A percentile compares a stretch with the other conserved stretches of the same genome.
phyloP scores from a whole-genome alignment of 1,140 invertebrate genomes.

The Micrasema longulum region DNA sequence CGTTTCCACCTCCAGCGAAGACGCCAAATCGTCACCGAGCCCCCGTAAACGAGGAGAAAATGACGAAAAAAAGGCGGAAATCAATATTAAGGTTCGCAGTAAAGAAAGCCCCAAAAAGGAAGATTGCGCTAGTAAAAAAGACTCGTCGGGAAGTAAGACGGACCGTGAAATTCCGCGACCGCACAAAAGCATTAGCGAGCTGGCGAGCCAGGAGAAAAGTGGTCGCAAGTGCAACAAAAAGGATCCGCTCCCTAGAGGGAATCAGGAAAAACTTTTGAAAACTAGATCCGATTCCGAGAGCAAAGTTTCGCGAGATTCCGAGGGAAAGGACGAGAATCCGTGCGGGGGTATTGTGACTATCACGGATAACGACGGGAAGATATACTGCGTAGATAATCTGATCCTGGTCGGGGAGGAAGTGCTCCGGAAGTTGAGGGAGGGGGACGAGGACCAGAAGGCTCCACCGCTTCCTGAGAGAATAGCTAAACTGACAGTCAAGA shows the following conservation, averaged over 20 bases:
- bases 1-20: slow-evolving; percentile 59
- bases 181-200: slow-evolving; percentile 9
- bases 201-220: neutral
- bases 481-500: slow-evolving; percentile 45
- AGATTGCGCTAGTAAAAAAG: neutral
- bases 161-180: slow-evolving; percentile 53
- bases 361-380: slow-evolving; percentile 51
- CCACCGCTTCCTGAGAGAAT: slow-evolving; percentile 8
- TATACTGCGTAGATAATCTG: slow-evolving; percentile 52
- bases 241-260: slow-evolving; percentile 28
- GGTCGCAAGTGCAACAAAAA: slow-evolving; percentile 15
- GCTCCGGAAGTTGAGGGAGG: slow-evolving; percentile 25
- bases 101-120: slow-evolving; percentile 13
- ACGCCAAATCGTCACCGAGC: slow-evolving; percentile 59
- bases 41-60: slow-evolving; percentile 30
- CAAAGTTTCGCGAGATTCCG: slow-evolving; percentile 11
- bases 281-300: slow-evolving; percentile 8
- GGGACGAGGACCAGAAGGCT: slow-evolving; percentile 9
- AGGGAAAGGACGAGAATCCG: neutral
- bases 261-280: slow-evolving; percentile 45
- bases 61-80: neutral
- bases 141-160: slow-evolving; percentile 54
- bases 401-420: slow-evolving; percentile 50
- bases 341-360: slow-evolving; percentile 45
- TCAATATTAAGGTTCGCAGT: neutral